Conservation (phyloP, 1,140 invertebrate genomes). For the Tetramorium parvispinum region DNA sequence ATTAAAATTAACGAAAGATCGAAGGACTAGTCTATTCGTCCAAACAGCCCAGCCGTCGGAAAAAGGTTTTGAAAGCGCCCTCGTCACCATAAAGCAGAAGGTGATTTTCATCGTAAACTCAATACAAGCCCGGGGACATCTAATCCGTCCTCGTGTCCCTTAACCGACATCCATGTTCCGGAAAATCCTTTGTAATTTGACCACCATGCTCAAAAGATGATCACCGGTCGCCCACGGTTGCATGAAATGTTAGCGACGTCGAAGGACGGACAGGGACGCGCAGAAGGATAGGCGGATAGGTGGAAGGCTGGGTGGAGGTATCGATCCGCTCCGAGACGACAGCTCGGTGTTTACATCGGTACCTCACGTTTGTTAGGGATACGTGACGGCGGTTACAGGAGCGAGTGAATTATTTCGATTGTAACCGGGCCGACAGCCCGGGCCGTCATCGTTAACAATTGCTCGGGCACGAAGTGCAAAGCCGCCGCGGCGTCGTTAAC, state of each 20-base stretch:
- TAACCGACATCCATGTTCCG: conserved; percentile 47
- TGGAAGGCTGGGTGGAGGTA: conserved; percentile 28
- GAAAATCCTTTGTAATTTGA: conserved; percentile 54
- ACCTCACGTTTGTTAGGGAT: conserved; percentile 48
- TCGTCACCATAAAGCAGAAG: conserved; percentile 5
- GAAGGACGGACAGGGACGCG: conserved; percentile 17
- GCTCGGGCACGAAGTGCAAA: conserved; percentile 41
- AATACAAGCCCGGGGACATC: conserved; percentile 20
- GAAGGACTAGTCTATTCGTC: neutral
- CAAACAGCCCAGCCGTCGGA: neutral
- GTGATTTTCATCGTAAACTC: conserved; percentile 29
- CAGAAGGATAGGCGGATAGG: conserved; percentile 20
- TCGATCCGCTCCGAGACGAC: conserved; percentile 60
- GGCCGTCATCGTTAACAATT: conserved; percentile 38
- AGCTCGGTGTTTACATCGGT: conserved; percentile 52
- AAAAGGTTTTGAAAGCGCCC: neutral
- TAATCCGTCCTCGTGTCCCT: conserved; percentile 41
- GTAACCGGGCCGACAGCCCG: conserved; percentile 3
- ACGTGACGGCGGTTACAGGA: conserved; percentile 50
- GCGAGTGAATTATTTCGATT: conserved; percentile 53
- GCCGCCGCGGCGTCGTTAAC: conserved; percentile 36
- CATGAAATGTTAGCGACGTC: conserved; percentile 46
- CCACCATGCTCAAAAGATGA: conserved; percentile 40
- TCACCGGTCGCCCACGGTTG: conserved; percentile 29
- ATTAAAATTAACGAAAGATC: neutral